phyloP scores from a whole-genome alignment of 2,888 invertebrate genomes.

The Cyclophora punctaria region DNA sequence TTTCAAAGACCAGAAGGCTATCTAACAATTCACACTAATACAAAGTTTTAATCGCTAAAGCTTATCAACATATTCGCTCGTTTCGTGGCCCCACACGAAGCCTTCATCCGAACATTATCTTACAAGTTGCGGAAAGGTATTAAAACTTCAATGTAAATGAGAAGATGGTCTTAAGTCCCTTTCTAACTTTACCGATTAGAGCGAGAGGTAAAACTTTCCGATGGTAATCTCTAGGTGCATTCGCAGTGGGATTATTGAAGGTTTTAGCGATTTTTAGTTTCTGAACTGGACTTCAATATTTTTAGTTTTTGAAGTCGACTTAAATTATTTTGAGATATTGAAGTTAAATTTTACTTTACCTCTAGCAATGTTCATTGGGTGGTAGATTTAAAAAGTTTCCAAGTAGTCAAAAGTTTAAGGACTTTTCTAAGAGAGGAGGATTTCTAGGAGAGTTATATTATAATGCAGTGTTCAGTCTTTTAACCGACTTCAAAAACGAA shows the following conservation, averaged over 20 bases:
- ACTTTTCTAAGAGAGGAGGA: too few species aligned
- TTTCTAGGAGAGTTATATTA: too few species aligned
- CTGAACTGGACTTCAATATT: not conserved
- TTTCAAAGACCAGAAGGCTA: too few species aligned
- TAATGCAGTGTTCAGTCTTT: too few species aligned
- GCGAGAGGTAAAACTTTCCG: conserved; percentile 6
- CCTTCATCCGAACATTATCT: conserved; percentile 36
- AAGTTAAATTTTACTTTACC: not conserved
- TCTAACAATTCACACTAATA: too few species aligned
- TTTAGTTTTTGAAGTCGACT: too few species aligned
- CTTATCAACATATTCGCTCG: too few species aligned
- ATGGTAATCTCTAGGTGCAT: conserved; percentile 2
- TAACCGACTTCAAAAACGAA: too few species aligned
- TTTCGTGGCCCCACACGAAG: conserved; percentile 19
- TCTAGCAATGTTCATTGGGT: too few species aligned
- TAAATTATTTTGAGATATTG: not conserved
- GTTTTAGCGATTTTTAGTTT: not conserved
- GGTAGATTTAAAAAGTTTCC: too few species aligned
- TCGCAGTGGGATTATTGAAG: not conserved
- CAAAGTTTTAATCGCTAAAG: too few species aligned
- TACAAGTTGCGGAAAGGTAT: conserved; percentile 29
- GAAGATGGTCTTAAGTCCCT: conserved; percentile 24
- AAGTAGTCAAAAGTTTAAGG: too few species aligned
- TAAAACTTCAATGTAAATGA: conserved; percentile 41
- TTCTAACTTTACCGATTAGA: conserved; percentile 18